Percentiles rank a stretch among this genome's conserved stretches.
phyloP scores from a whole-genome alignment of 2,797 vertebrate species.

The Bradypodion ventrale region DNA sequence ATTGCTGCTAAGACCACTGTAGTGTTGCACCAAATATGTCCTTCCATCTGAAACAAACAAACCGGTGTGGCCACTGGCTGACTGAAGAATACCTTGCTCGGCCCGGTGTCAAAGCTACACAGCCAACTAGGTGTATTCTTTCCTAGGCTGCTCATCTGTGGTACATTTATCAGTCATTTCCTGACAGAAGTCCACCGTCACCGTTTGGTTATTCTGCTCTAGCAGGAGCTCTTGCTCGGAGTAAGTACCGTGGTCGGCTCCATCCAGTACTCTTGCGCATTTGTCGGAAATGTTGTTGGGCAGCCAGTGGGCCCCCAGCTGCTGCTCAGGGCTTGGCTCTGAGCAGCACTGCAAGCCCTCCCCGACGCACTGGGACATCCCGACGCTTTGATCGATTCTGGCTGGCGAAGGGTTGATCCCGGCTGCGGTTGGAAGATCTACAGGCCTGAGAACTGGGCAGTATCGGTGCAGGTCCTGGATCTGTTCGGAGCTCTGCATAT shows the following conservation, averaged over 20 bases:
- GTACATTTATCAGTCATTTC: slow-evolving; percentile 99
- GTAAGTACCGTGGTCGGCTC: slow-evolving; percentile 80
- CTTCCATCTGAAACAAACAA: slow-evolving; percentile 76
- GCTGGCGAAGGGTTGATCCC: slow-evolving; percentile 82
- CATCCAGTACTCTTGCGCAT: slow-evolving; percentile 76
- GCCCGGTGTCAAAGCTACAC: slow-evolving; percentile 66
- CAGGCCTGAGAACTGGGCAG: slow-evolving; percentile 90
- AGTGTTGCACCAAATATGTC: slow-evolving; percentile 92
- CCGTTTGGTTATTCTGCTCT: slow-evolving; percentile 91
- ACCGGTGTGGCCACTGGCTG: slow-evolving; percentile 88
- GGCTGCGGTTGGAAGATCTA: slow-evolving; percentile 81
- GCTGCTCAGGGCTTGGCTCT: slow-evolving; percentile 69
- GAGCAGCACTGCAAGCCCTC: slow-evolving; percentile 82
- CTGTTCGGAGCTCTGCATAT: slow-evolving; percentile 97
- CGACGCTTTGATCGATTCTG: slow-evolving; percentile 80
- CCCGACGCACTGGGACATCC: slow-evolving; percentile 77
- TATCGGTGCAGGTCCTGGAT: slow-evolving; percentile 95
- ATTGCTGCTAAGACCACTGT: slow-evolving; percentile 99
- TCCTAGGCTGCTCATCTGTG: slow-evolving; percentile 96
- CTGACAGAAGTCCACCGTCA: slow-evolving; percentile 99
- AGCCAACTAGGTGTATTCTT: slow-evolving; percentile 89
- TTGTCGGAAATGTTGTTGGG: slow-evolving; percentile 78
- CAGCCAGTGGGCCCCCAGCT: slow-evolving; percentile 76
- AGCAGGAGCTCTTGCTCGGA: slow-evolving; percentile 81
- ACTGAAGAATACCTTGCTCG: slow-evolving; percentile 80